phyloP scores from a whole-genome alignment of 2,797 vertebrate genomes.

The Pipistrellus pygmaeus region DNA sequence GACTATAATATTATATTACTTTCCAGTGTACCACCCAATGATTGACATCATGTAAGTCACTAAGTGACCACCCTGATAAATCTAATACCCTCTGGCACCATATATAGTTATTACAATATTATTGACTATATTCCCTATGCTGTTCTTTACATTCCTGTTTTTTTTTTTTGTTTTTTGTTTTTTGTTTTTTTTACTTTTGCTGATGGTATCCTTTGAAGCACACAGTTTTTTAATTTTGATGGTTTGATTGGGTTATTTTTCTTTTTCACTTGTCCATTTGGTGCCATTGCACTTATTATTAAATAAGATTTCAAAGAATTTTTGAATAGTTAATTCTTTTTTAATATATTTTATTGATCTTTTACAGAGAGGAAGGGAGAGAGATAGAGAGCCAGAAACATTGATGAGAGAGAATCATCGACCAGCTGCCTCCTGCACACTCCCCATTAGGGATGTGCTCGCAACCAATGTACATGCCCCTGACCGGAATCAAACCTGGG shows the following conservation, averaged over 20 bases:
- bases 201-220: not conserved
- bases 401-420: no score
- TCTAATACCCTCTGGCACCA: not conserved
- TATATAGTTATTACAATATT: not conserved
- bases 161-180: slow-evolving; percentile 19
- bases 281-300: not conserved
- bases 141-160: not conserved
- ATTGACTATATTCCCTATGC: not conserved
- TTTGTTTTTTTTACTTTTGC: not conserved
- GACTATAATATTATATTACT: not conserved
- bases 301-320: not conserved
- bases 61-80: not conserved
- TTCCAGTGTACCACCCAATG: not conserved
- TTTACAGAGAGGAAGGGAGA: no score
- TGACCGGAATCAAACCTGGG: no score
- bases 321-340: not conserved
- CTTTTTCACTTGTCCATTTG: not conserved
- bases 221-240: not conserved
- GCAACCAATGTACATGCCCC: no score
- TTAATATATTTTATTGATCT: no score
- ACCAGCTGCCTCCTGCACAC: no score
- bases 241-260: not conserved
- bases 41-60: not conserved
- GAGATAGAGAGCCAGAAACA: no score
- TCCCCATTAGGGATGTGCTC: no score